Evolutionary conservation across 2,888 invertebrate genomes (phyloP), one percentile per base, ranked within the genome.

Genomic region (Pteria penguin): DNA sequence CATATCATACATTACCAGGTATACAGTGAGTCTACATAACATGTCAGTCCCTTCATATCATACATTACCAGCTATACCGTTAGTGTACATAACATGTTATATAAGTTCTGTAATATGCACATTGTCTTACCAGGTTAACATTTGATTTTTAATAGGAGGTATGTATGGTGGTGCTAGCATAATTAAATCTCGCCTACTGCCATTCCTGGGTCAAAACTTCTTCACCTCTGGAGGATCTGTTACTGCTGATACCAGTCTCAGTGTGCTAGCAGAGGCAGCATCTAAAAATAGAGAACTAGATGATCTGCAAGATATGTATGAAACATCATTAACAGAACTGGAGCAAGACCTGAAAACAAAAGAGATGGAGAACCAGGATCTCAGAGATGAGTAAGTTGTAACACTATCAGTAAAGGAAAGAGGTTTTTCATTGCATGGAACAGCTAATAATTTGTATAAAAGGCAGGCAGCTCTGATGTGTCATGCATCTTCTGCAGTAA

Each of bases 301-400:
- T 31, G 88, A 89, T 1, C 71, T 90, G 4, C 89, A 89, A 80
- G 89, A 89, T 71, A 87, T 87, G 85, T 91, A 91, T 68, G 90
- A 91, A 73, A 82, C 83, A 5, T 89, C 89, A 1, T 62, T 91
- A 72, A 82, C 83, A 8, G 86, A 85, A 4, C 80, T 91, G 33
- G 91, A 91, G 72, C 80, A 72, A 52, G 91, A 91, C 66, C 85
- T 91, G 24, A 81, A 78, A 58, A 72, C 78, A 33, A 87, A 83
- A 54, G 82, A 86, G 72, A 80, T 80, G 0, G 91, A 91, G 72
- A 88, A 87, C 66, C 88, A 88, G 66, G 88, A 89, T 57, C 85
- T 91, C 36, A 87, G 86, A 72, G 87, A 88, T 75, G 90, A 91
- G 91, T 91, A 79, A n/a, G n/a, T n/a, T n/a, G n/a, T n/a, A n/a